A percentile compares a stretch with the other conserved stretches of the same genome.
Evolutionary conservation across 2,113 vertebrate species (phyloP).

Genomic region (Amazona guildingii): DNA sequence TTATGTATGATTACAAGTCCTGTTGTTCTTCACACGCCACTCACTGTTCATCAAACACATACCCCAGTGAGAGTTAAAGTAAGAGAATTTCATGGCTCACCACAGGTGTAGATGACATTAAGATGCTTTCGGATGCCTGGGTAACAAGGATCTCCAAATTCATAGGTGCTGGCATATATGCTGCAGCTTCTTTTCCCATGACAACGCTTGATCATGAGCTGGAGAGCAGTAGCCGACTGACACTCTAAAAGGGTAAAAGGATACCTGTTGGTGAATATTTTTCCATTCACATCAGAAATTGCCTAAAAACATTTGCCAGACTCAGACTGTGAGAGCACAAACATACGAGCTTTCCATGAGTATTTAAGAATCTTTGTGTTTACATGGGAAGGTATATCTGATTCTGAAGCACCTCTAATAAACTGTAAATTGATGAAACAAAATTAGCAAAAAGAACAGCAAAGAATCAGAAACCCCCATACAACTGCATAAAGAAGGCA

Average conservation of each 20-base stretch:
- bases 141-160: slow-evolving; percentile 91
- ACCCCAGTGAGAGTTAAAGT: neutral
- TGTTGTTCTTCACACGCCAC: neutral
- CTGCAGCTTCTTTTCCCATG: slow-evolving; percentile 86
- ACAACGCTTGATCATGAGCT: slow-evolving; percentile 82
- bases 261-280: neutral
- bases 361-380: neutral
- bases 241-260: slow-evolving; percentile 76
- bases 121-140: slow-evolving; percentile 88
- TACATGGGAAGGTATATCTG: neutral
- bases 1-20: neutral
- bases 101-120: slow-evolving; percentile 90
- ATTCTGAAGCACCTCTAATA: neutral
- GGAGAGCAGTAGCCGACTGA: slow-evolving; percentile 80
- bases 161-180: slow-evolving; percentile 82
- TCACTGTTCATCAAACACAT: neutral
- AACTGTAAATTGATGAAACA: neutral
- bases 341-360: neutral
- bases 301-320: neutral
- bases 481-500: neutral
- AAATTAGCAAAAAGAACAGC: neutral
- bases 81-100: slow-evolving; percentile 70
- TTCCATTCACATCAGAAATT: neutral
- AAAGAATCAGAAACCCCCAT: neutral
- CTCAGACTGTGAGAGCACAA: neutral